Evolutionary conservation across 2,113 vertebrate genomes (phyloP), one percentile per base, ranked within the genome.

Genomic region (Corythaixoides concolor): DNA sequence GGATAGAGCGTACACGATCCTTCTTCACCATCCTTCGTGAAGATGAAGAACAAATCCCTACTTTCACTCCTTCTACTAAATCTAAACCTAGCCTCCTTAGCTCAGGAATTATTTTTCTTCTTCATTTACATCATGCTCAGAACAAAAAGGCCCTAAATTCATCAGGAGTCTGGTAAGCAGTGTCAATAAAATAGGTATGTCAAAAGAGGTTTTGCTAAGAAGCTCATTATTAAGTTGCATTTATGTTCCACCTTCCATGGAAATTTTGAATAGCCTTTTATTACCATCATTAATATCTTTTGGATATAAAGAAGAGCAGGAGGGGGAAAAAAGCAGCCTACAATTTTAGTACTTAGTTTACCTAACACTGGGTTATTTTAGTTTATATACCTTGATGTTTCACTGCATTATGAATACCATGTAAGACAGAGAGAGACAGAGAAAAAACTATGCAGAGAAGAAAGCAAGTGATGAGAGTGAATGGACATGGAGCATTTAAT

Each of bases 331-430:
- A 91, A 62, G 30, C 27, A 87, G 45, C 8, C 18, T 19, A 30
- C 7, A 4, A 5, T 74, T 73, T 85, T 45, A 70, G 35, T 62
- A 22, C 8, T 60, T 78, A 5, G 4, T 90, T 95, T 93, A 91
- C 70, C 55, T 85, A 91, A 93, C 56, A 60, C 15, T 76, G 52
- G 75, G 45, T 62, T 91, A 78, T 91, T 93, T 89, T 76, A 24
- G 15, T 88, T 93, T 92, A 73, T 95, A 82, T 70, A 92, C 49
- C 19, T 95, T 95, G 76, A 89, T 12, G 83, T 87, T 92, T 90
- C 82, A 87, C 14, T 87, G 85, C 19, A 64, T 79, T 64, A 60
- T 15, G 24, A 90, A 87, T 30, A 72, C 18, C n/a, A 19, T 30
- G 21, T 82, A 90, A 77, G 33, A 91, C 96, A 33, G 22, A 86